Evolutionary conservation across 1,140 invertebrate genomes (phyloP), one percentile per base, ranked within the genome.

Genomic region (Pantala flavescens): DNA sequence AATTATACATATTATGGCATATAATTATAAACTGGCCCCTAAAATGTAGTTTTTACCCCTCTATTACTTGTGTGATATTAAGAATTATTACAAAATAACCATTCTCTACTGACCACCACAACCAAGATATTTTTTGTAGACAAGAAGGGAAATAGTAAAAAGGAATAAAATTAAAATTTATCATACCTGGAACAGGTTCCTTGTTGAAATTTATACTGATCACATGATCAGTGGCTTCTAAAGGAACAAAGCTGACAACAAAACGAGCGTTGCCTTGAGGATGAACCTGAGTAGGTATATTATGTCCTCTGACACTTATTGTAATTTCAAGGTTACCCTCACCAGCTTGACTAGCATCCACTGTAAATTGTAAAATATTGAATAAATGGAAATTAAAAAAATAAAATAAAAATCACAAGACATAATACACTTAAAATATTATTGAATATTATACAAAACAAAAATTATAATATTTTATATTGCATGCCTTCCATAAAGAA

Each of bases 241-340:
- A 90, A 36, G 97, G 97, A 73, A 97, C 91, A 82, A 99, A 99
- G 77, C 93, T 94, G 73, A 99, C 96, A 72, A 95, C 94, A 84
- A 98, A 99, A 77, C 93, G 89, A 74, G 88, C 88, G 79, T 88
- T 89, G 78, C 94, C 95, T 78, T 98, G 91, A 14, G 96, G 93
- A 82, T 96, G 94, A n/a, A 98, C 96, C 88, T 98, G 95, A 24
- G 97, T 98, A 21, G 96, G 95, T 77, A 98, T 95, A 81, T 97
- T 97, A 71, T 94, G 88, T 9, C 95, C 96, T 80, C 94, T 89
- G 49, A 94, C 94, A 76, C 93, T 94, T 77, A 99, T 97, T 23
- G 95, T 96, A 55, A 99, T 98, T 85, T 99, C 97, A 71, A 99
- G 84, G 83, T 98, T 98, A 71, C 98, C 98, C 85, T 99, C 97